These are phyloP conservation scores for Apotomis turbidana DNA, from an alignment of 2,888 invertebrate genomes.

Conservation along the genomic window DNA sequence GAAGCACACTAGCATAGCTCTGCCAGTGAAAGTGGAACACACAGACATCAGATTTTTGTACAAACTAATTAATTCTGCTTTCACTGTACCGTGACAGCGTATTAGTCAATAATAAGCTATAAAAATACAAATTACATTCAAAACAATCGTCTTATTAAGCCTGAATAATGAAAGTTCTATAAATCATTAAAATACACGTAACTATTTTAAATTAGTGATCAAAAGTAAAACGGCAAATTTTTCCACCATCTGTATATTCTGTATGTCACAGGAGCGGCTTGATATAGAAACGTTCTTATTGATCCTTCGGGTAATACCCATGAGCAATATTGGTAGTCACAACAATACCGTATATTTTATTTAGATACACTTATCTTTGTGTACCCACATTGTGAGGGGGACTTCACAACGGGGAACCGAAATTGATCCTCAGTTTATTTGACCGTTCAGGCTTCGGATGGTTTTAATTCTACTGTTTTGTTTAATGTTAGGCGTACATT, in stretches of 20 bases:
- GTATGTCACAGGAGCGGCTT: no score
- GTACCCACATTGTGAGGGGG: no score
- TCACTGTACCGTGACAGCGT: background rate
- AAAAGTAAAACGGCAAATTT: no score
- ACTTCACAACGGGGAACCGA: background rate
- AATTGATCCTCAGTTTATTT: no score
- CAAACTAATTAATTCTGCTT: constrained; percentile 4
- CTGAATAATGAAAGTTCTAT: no score
- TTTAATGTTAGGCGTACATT: no score
- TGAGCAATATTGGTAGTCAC: background rate
- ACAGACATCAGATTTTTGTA: background rate
- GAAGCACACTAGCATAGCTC: background rate
- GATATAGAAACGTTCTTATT: background rate
- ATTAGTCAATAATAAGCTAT: background rate
- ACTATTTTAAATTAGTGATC: no score
- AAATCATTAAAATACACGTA: no score
- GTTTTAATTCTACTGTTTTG: no score
- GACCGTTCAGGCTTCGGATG: no score
- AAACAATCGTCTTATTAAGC: no score
- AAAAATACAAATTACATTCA: background rate
- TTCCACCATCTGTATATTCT: no score
- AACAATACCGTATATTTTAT: background rate
- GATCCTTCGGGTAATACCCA: constrained; percentile 16
- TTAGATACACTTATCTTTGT: background rate
- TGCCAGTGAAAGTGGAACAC: constrained; percentile 17